A percentile compares a stretch with the other conserved stretches of the same genome.
Evolutionary conservation across 1,140 invertebrate species (phyloP).

Genomic region (Microplitis demolitor): DNA sequence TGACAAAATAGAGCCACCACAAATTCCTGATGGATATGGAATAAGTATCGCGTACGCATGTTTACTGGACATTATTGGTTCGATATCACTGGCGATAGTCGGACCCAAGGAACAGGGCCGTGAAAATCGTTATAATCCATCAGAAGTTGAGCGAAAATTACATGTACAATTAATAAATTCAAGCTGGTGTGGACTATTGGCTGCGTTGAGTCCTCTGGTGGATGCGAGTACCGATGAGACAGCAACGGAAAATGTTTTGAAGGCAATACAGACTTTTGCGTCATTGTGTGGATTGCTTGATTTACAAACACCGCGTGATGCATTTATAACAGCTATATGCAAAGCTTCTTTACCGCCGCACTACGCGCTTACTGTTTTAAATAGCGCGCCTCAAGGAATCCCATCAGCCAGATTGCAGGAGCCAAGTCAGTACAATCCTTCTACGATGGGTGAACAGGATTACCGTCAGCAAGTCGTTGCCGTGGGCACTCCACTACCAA

Average conservation of each 20-base stretch:
- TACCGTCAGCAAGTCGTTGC: conserved; percentile 91
- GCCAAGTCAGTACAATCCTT: conserved; percentile 57
- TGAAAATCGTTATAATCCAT: conserved; percentile 58
- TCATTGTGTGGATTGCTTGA: conserved; percentile 78
- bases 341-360: conserved; percentile 93
- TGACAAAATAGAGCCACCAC: conserved; percentile 92
- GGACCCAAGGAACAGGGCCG: conserved; percentile 59
- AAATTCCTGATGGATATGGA: conserved; percentile 92
- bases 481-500: conserved; percentile 88
- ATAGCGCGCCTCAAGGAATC: conserved; percentile 64
- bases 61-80: conserved; percentile 85
- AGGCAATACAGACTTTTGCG: conserved; percentile 87
- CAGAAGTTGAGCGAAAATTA: conserved; percentile 64
- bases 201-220: conserved; percentile 87
- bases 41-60: conserved; percentile 93
- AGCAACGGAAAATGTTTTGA: conserved; percentile 86
- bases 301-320: conserved; percentile 80
- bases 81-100: conserved; percentile 72
- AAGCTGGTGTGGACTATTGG: conserved; percentile 92
- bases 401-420: conserved; percentile 41
- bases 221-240: conserved; percentile 96
- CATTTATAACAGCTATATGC: conserved; percentile 92
- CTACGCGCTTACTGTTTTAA: conserved; percentile 89
- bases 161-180: conserved; percentile 86
- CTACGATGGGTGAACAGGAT: conserved; percentile 66